phyloP scores from a whole-genome alignment of 1,140 invertebrate genomes.

The Drosophila kanapiae region DNA sequence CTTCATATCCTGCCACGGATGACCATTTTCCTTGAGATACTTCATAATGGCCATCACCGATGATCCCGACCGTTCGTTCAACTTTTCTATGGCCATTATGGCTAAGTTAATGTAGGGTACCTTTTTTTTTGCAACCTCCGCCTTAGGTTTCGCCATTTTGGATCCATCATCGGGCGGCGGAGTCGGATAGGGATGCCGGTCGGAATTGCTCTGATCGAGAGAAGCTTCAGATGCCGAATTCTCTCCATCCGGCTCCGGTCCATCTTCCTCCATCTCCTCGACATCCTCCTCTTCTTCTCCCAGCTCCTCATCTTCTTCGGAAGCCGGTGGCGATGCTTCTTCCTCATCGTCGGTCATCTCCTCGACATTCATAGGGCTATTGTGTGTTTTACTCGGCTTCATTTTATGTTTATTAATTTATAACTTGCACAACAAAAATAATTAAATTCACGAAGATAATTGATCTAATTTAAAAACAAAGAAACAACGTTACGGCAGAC shows the following conservation, averaged over 20 bases:
- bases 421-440: not conserved
- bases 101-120: not conserved
- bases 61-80: constrained; percentile 39
- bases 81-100: constrained; percentile 22
- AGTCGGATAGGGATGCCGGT: constrained; percentile 41
- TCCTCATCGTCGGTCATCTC: not conserved
- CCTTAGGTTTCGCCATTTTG: constrained; percentile 14
- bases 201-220: not conserved
- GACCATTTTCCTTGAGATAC: constrained; percentile 38
- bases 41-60: constrained; percentile 48
- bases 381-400: not conserved
- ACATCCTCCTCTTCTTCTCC: constrained; percentile 2
- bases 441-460: not conserved
- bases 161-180: constrained; percentile 45
- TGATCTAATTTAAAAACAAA: no score
- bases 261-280: not conserved
- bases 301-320: constrained; percentile 3
- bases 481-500: not conserved
- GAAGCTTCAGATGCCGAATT: not conserved
- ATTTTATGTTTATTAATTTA: constrained; percentile 1
- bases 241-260: not conserved
- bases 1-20: constrained; percentile 6
- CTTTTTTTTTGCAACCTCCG: not conserved
- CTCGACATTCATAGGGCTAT: not conserved
- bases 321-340: not conserved